phyloP scores from a whole-genome alignment of 2,113 vertebrate species.

The Trichomycterus rosablanca region DNA sequence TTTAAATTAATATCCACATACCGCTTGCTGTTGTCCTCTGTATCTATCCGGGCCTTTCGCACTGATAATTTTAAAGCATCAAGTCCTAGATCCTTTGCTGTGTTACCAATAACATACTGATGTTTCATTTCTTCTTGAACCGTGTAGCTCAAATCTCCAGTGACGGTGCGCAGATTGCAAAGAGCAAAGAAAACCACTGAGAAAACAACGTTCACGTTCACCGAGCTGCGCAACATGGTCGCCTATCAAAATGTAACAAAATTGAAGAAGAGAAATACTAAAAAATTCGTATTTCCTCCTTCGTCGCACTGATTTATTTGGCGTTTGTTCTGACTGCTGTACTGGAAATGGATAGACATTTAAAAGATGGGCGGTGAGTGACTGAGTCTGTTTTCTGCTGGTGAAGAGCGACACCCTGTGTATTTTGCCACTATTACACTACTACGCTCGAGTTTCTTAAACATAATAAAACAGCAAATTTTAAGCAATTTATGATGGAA shows the following conservation, averaged over 20 bases:
- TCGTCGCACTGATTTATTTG: background rate
- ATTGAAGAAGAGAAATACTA: too few species aligned
- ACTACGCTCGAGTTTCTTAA: too few species aligned
- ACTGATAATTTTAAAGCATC: constrained; percentile 59
- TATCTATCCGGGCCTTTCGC: constrained; percentile 56
- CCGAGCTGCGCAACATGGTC: background rate
- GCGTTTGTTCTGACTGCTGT: too few species aligned
- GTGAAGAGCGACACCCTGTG: constrained; percentile 38
- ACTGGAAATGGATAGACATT: background rate
- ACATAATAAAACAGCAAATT: too few species aligned
- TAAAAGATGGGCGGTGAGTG: background rate
- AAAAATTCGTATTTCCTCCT: background rate
- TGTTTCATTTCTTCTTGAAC: constrained; percentile 61
- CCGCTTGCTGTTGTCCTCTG: background rate
- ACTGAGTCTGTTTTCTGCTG: background rate
- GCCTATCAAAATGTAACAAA: background rate
- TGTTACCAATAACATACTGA: constrained; percentile 59
- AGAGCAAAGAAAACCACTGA: background rate
- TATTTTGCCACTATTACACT: background rate
- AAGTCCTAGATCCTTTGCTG: constrained; percentile 67
- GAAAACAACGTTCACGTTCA: background rate
- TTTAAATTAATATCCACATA: constrained; percentile 1
- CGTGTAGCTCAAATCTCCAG: constrained; percentile 54
- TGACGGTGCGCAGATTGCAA: background rate
- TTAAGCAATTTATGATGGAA: too few species aligned